phyloP scores from a whole-genome alignment of 1,140 invertebrate genomes.

The Formica exsecta region DNA sequence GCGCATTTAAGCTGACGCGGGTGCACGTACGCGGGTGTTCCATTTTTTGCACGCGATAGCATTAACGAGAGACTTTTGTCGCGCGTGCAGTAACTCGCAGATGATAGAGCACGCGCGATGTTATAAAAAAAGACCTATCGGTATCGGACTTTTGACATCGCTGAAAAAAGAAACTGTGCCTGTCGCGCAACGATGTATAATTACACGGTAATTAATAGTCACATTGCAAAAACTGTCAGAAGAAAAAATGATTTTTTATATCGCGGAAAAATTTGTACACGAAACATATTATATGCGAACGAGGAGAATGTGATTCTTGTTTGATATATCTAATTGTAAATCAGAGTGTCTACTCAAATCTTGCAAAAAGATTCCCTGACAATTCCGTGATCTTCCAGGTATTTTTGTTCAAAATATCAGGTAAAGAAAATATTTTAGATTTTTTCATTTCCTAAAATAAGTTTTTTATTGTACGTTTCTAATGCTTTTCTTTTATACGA shows the following conservation, averaged over 20 bases:
- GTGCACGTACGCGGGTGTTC: conserved; percentile 22
- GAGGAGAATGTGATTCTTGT: not conserved
- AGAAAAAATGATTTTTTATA: not conserved
- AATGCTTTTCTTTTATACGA: too few relatives aligned
- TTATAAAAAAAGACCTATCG: not conserved
- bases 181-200: not conserved
- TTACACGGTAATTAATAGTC: too few relatives aligned
- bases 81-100: not conserved
- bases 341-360: too few relatives aligned
- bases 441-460: too few relatives aligned
- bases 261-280: not conserved
- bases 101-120: conserved; percentile 15
- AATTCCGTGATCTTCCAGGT: too few relatives aligned
- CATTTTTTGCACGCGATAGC: conserved; percentile 14
- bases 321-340: too few relatives aligned
- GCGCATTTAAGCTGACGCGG: not conserved
- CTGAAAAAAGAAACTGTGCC: not conserved
- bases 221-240: not conserved
- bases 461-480: too few relatives aligned
- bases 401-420: too few relatives aligned
- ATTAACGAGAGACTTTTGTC: conserved; percentile 8
- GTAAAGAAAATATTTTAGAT: too few relatives aligned
- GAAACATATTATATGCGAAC: not conserved
- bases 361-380: too few relatives aligned
- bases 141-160: not conserved